phyloP scores from a whole-genome alignment of 2,113 vertebrate genomes.

The Panthera tigris region DNA sequence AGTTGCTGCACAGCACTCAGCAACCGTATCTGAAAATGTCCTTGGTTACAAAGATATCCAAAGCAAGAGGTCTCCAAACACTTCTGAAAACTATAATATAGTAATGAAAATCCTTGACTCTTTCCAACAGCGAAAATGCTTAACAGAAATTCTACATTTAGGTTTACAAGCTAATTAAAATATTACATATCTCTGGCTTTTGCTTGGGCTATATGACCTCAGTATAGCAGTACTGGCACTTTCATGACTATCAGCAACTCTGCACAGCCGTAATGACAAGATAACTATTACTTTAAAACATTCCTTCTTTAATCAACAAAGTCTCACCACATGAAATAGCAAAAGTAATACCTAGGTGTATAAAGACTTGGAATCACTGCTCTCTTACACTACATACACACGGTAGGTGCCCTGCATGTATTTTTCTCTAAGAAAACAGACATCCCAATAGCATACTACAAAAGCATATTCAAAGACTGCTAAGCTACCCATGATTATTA shows the following conservation, averaged over 20 bases:
- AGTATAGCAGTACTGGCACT: background rate
- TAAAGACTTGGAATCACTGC: background rate
- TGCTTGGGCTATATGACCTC: background rate
- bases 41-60: background rate
- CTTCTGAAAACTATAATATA: background rate
- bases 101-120: background rate
- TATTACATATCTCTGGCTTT: background rate
- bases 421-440: background rate
- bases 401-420: background rate
- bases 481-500: background rate
- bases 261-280: background rate
- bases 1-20: background rate
- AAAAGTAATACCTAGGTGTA: background rate
- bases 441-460: background rate
- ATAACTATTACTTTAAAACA: background rate
- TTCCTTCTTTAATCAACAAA: background rate
- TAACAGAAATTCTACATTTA: background rate
- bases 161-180: constrained; percentile 30
- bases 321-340: background rate
- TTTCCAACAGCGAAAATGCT: background rate
- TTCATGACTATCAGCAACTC: background rate
- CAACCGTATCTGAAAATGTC: background rate
- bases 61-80: background rate
- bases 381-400: background rate
- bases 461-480: background rate